These are phyloP conservation scores for Microchrysa polita DNA, from an alignment of 2,888 invertebrate species.

Conservation along the genomic window DNA sequence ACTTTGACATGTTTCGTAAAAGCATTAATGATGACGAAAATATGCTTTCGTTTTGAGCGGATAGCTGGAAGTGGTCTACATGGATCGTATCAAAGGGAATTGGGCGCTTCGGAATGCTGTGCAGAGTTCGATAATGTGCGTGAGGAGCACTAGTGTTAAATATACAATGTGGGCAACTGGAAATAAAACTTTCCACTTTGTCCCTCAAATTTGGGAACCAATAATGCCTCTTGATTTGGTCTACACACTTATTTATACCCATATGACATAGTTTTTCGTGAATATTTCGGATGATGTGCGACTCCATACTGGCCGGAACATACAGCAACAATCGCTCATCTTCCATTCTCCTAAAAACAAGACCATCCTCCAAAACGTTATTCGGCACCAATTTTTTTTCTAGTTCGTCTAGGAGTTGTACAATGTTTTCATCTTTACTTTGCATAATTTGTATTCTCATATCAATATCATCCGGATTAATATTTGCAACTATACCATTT, in stretches of 20 bases:
- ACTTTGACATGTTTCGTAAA: conserved; percentile 39
- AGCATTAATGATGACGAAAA: conserved; percentile 17
- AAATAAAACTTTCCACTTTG: conserved; percentile 47
- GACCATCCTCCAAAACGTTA: conserved; percentile 49
- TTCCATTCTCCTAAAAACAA: conserved; percentile 47
- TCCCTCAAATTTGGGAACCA: conserved; percentile 56
- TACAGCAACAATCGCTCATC: conserved; percentile 46
- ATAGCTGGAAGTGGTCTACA: conserved; percentile 43
- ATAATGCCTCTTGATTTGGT: conserved; percentile 54
- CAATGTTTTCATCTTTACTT: conserved; percentile 51
- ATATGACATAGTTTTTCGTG: conserved; percentile 56
- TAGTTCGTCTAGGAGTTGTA: conserved; percentile 49
- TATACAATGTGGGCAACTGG: conserved; percentile 47
- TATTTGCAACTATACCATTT: no score
- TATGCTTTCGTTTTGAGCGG: neutral
- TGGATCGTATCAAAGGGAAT: conserved; percentile 51
- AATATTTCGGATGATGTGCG: conserved; percentile 49
- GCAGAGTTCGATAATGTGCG: conserved; percentile 51
- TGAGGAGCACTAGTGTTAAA: conserved; percentile 32
- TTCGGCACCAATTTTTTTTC: conserved; percentile 45
- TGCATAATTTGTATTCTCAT: conserved; percentile 48
- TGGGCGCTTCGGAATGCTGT: conserved; percentile 52
- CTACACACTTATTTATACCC: conserved; percentile 45
- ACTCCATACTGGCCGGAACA: conserved; percentile 52
- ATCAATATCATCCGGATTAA: conserved; percentile 45